These are phyloP conservation scores for Salpingus planirostris DNA, from an alignment of 2,888 invertebrate species.

Conservation along the genomic window DNA sequence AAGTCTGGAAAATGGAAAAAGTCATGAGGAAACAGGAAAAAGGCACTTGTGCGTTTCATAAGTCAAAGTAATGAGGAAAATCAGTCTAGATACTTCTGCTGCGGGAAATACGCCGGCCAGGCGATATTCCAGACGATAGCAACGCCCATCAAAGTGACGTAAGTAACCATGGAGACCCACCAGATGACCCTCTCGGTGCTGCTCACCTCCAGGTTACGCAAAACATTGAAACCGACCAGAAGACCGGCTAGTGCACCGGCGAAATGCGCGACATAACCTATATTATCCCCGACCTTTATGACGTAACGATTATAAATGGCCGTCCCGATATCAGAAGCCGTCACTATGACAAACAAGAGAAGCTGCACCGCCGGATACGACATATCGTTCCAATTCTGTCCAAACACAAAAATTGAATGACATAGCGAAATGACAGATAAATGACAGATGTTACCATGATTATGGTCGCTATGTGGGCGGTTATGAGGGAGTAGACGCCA, in stretches of 20 bases:
- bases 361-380: constrained; percentile 83
- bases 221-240: constrained; percentile 54
- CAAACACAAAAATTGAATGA: constrained; percentile 6
- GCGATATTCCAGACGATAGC: constrained; percentile 29
- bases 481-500: constrained; percentile 88
- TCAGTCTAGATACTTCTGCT: too few species aligned
- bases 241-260: constrained; percentile 74
- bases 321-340: constrained; percentile 76
- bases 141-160: constrained; percentile 59
- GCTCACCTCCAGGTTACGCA: constrained; percentile 53
- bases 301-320: constrained; percentile 85
- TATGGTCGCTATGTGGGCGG: constrained; percentile 88
- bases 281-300: constrained; percentile 59
- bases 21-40: too few species aligned
- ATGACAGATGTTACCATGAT: constrained; percentile 80
- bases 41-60: too few species aligned
- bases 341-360: constrained; percentile 70
- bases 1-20: too few species aligned
- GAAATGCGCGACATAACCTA: constrained; percentile 87
- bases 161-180: constrained; percentile 64
- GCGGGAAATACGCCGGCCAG: constrained; percentile 24
- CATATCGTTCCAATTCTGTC: constrained; percentile 96
- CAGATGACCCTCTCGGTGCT: constrained; percentile 53
- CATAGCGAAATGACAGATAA: not conserved
- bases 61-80: too few species aligned